Conservation (phyloP, 2,888 invertebrate species). For the Hydraecia micacea region DNA sequence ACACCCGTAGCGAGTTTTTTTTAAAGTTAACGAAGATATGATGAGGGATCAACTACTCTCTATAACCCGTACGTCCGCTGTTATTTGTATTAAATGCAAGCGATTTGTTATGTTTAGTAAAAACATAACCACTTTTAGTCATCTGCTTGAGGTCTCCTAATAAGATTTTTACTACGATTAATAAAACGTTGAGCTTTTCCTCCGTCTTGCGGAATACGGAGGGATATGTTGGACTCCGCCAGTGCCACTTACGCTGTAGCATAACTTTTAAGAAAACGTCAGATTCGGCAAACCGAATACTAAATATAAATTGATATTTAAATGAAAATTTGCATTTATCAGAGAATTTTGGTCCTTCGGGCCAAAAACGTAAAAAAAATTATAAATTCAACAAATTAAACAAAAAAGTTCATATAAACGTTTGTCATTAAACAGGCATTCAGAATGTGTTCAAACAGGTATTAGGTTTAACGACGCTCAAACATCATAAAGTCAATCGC, state of each 20-base stretch:
- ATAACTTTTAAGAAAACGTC: not conserved
- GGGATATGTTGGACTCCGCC: not conserved
- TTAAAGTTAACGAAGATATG: not conserved
- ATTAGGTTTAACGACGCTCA: conserved; percentile 34
- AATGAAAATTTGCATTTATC: not conserved
- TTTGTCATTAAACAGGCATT: conserved; percentile 27
- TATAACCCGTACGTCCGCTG: too few species aligned
- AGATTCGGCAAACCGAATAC: not conserved
- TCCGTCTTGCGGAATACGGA: not conserved
- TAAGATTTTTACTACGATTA: not conserved
- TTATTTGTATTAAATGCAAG: not conserved
- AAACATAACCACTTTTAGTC: not conserved
- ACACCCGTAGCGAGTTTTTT: conserved; percentile 15
- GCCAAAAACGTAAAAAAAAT: not conserved
- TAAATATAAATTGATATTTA: not conserved
- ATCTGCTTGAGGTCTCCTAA: not conserved
- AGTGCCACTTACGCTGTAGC: not conserved
- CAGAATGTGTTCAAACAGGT: conserved; percentile 29
- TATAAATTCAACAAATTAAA: conserved; percentile 4
- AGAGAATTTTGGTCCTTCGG: not conserved
- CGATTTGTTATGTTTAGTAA: not conserved
- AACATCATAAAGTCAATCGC: conserved; percentile 38
- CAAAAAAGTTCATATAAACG: conserved; percentile 28
- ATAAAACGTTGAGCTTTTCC: not conserved
- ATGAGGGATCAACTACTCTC: not conserved